Conservation (phyloP, 2,888 invertebrate genomes). For the Dicroscelio sp. region DNA sequence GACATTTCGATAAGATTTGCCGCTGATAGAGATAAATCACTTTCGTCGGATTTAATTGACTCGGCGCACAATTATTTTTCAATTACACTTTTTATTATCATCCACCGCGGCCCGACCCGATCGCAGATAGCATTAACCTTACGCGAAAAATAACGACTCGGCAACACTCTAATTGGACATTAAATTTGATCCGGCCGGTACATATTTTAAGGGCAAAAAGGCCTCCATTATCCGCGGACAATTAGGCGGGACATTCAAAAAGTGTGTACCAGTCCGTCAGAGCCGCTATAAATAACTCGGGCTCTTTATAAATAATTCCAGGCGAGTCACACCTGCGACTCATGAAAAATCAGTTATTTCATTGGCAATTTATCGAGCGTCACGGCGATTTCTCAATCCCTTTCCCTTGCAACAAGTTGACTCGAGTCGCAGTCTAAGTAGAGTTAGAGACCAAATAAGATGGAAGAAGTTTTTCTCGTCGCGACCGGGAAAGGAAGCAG, state of each 20-base stretch:
- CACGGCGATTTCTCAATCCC: slow-evolving; percentile 45
- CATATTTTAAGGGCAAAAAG: slow-evolving; percentile 39
- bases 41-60: slow-evolving; percentile 22
- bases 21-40: slow-evolving; percentile 41
- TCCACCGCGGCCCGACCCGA: slow-evolving; percentile 21
- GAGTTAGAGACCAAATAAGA: slow-evolving; percentile 44
- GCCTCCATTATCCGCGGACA: slow-evolving; percentile 23
- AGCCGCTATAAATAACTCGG: too few relatives aligned
- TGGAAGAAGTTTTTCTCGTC: neutral
- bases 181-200: slow-evolving; percentile 41
- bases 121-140: slow-evolving; percentile 42
- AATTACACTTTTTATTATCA: slow-evolving; percentile 44
- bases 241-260: slow-evolving; percentile 34
- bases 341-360: neutral
- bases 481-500: neutral
- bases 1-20: slow-evolving; percentile 32
- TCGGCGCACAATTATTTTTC: slow-evolving; percentile 30
- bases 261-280: too few relatives aligned
- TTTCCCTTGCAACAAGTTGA: slow-evolving; percentile 21
- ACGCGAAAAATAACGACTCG: slow-evolving; percentile 18
- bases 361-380: slow-evolving; percentile 37
- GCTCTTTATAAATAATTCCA: too few relatives aligned
- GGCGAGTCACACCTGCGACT: too few relatives aligned
- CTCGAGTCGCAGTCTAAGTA: neutral
- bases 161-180: slow-evolving; percentile 42